A percentile compares a stretch with the other conserved stretches of the same genome.
Evolutionary conservation across 2,113 vertebrate species (phyloP).

Genomic region (Saguinus imperator): DNA sequence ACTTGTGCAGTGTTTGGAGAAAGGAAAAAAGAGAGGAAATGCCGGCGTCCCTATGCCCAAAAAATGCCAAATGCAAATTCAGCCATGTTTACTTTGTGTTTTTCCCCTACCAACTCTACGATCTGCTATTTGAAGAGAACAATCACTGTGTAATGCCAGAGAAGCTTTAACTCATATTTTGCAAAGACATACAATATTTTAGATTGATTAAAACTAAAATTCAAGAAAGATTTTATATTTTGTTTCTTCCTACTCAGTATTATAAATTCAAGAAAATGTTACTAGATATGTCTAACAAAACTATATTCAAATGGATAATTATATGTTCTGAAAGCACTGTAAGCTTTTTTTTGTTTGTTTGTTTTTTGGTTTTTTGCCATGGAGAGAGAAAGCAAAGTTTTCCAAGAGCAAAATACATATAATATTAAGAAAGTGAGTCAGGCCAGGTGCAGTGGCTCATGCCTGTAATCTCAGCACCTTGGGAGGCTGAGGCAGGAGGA

Average conservation of each 20-base stretch:
- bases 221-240: not conserved
- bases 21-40: not conserved
- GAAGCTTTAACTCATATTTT: not conserved
- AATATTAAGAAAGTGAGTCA: not conserved
- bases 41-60: not conserved
- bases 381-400: constrained; percentile 13
- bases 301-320: constrained; percentile 38
- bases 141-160: not conserved
- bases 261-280: not conserved
- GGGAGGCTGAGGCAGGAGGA: not conserved
- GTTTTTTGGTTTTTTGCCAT: not conserved
- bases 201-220: not conserved
- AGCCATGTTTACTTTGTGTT: not conserved
- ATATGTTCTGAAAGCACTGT: not conserved
- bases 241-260: not conserved
- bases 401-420: not conserved
- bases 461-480: not conserved
- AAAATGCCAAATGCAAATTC: not conserved
- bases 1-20: not conserved
- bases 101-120: not conserved
- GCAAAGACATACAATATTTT: not conserved
- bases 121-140: no score
- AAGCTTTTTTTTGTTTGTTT: not conserved
- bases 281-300: not conserved
- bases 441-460: not conserved